Base-by-base conservation (phyloP, 2,113 vertebrate species). In the Lichenostomus cassidix region DNA sequence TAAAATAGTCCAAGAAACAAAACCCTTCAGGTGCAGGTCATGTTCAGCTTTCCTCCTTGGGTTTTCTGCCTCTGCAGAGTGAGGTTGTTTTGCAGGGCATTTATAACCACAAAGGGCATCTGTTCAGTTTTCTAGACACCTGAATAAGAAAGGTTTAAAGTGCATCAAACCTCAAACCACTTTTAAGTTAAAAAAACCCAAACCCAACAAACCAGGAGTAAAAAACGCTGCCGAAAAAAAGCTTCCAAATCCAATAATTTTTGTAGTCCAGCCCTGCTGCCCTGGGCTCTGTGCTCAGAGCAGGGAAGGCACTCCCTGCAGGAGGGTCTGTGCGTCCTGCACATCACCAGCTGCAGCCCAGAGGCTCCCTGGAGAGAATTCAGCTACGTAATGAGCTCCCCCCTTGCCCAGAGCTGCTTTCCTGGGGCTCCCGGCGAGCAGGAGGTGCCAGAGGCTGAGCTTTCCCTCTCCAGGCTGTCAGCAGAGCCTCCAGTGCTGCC, bases 51-150 rank as follows among this genome's bases (percentile, higher is more conserved):
- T 83, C 39, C 83, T 84, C 19, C 64, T 49, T 11, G 1, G 19
- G 27, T 53, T 89, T 90, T 94, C 88, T 94, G 87, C 81, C 79
- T 89, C 71, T 39, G 70, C 75, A 86, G 21, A 23, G 31, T n/a
- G 28, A n/a, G 39, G 5, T 49, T 18, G 35, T 59, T 53, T 55
- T 52, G 35, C 53, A 59, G 47, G 5, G 29, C 12, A 22, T 90
- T 71, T 29, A 4, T 0, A 15, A 60, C 15, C n/a, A 15, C 12
- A 28, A 50, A 90, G 73, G 73, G 42, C 6, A n/a, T 9, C 11
- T 21, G 53, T 5, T 58, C 63, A 4, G 22, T 46, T 85, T 83
- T 53, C 39, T 22, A 7, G 64, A 46, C 15, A 59, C 35, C 37
- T 16, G 12, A 41, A 24, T 9, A 1, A 22, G 41, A 53, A 53